Evolutionary conservation across 2,888 invertebrate genomes (phyloP).

Genomic region (Gortyna flavago): DNA sequence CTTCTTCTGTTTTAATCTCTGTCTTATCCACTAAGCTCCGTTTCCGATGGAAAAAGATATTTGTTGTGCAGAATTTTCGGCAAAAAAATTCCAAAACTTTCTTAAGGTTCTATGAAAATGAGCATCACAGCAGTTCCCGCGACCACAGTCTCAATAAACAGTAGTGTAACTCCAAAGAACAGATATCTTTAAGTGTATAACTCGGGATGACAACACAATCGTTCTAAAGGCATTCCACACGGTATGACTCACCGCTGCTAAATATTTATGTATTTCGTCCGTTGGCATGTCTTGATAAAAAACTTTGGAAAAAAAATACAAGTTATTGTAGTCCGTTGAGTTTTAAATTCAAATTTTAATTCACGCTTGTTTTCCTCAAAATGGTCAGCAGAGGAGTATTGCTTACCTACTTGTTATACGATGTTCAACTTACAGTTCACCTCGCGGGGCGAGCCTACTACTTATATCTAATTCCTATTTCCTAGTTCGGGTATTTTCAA

Average conservation of each 20-base stretch:
- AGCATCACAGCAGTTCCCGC: no score
- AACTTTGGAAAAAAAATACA: conserved; percentile 40
- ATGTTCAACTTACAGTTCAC: background rate
- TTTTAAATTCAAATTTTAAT: conserved; percentile 40
- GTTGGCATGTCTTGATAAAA: conserved; percentile 56
- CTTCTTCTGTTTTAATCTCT: no score
- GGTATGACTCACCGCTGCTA: conserved; percentile 44
- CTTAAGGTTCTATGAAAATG: background rate
- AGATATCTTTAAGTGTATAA: background rate
- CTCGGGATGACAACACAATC: conserved; percentile 18
- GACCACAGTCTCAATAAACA: background rate
- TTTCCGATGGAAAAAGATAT: background rate
- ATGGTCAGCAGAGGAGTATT: conserved; percentile 11
- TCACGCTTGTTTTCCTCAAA: background rate
- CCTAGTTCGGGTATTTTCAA: background rate
- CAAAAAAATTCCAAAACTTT: background rate
- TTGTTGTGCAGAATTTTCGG: background rate
- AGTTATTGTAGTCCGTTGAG: conserved; percentile 36
- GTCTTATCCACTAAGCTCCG: no score
- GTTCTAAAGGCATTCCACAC: conserved; percentile 44
- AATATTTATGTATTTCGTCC: conserved; percentile 55
- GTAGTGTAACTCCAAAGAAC: conserved; percentile 8
- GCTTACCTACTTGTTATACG: background rate
- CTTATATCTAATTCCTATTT: no score
- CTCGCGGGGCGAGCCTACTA: background rate